phyloP scores from a whole-genome alignment of 2,113 vertebrate genomes.

The Psephotus haematonotus region DNA sequence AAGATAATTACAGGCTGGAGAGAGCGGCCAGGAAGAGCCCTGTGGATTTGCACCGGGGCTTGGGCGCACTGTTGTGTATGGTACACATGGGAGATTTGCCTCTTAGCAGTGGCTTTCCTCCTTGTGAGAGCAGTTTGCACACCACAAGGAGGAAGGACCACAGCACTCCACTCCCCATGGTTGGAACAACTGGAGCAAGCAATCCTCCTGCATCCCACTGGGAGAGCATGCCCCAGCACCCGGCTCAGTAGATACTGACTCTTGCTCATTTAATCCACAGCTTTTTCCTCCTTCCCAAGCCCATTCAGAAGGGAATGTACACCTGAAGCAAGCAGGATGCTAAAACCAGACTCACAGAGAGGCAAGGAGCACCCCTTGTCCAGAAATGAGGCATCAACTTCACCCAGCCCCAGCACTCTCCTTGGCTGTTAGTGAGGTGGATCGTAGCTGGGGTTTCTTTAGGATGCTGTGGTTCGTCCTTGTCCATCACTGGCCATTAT shows the following conservation, averaged over 20 bases:
- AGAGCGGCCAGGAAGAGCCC: not conserved
- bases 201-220: not conserved
- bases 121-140: not conserved
- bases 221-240: not conserved
- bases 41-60: slow-evolving; percentile 6
- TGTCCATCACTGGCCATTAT: not conserved
- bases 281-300: not conserved
- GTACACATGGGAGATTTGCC: not conserved
- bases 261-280: not conserved
- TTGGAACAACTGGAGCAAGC: not conserved
- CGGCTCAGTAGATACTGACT: not conserved
- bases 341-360: not conserved
- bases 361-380: not conserved
- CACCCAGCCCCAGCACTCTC: not conserved
- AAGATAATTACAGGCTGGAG: slow-evolving; percentile 61
- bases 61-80: not conserved
- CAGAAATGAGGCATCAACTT: not conserved
- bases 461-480: not conserved
- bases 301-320: not conserved
- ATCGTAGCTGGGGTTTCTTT: accelerated
- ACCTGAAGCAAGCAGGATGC: not conserved
- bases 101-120: not conserved
- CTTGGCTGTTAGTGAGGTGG: not conserved
- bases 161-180: not conserved
- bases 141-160: not conserved